Percentiles rank a stretch among this genome's conserved stretches.
Conservation (phyloP, 2,797 vertebrate species). For the Sardinella longiceps region DNA sequence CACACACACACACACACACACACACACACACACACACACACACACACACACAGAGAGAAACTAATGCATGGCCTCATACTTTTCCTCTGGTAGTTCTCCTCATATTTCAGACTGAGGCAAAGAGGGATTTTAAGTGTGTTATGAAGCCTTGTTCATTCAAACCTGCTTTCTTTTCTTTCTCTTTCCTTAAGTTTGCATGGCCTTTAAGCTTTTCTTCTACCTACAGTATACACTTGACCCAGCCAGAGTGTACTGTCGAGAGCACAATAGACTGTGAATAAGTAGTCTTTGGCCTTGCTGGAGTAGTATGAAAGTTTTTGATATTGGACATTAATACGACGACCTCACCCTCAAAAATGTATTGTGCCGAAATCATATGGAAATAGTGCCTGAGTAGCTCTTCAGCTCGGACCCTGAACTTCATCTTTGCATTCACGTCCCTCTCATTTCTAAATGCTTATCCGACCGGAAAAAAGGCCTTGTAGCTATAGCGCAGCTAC, state of each 20-base stretch:
- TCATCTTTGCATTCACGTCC: neutral
- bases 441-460: neutral
- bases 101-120: neutral
- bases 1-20: constrained; percentile 22
- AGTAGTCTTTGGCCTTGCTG: neutral
- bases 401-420: neutral
- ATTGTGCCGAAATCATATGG: neutral
- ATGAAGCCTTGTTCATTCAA: neutral
- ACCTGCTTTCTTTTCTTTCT: neutral
- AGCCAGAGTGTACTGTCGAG: neutral
- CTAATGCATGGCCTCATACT: neutral
- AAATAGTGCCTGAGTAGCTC: neutral
- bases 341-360: neutral
- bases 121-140: neutral
- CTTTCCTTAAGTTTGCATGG: neutral
- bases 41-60: neutral
- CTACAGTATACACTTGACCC: neutral
- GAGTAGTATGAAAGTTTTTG: no score
- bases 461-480: neutral
- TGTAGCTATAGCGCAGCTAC: neutral
- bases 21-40: constrained; percentile 34
- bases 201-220: neutral
- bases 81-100: neutral
- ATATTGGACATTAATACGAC: no score
- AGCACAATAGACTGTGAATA: neutral